Percentiles rank a stretch among this genome's conserved stretches.
Evolutionary conservation across 2,888 invertebrate genomes (phyloP).

Genomic region (Anarsia innoxiella): DNA sequence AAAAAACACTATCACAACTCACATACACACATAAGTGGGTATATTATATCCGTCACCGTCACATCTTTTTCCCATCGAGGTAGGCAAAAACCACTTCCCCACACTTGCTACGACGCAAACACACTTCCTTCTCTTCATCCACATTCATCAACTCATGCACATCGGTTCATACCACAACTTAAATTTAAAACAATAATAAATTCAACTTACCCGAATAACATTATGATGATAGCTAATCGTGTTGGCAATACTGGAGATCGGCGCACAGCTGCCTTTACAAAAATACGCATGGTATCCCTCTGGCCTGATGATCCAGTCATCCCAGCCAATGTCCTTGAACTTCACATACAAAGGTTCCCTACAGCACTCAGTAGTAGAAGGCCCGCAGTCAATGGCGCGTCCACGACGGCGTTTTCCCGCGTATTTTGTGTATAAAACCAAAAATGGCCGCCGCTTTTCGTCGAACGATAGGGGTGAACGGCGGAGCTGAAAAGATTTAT

Average conservation of each 20-base stretch:
- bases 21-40: no score
- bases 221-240: slow-evolving; percentile 78
- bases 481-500: slow-evolving; percentile 64
- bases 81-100: no score
- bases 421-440: slow-evolving; percentile 86
- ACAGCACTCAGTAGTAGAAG: slow-evolving; percentile 83
- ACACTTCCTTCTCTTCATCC: no score
- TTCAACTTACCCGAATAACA: slow-evolving; percentile 81
- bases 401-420: slow-evolving; percentile 78
- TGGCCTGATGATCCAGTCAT: slow-evolving; percentile 90
- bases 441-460: slow-evolving; percentile 82
- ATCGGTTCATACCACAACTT: no score
- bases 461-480: slow-evolving; percentile 81
- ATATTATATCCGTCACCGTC: no score
- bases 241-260: slow-evolving; percentile 81
- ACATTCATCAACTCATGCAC: no score
- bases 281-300: slow-evolving; percentile 90
- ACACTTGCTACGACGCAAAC: no score
- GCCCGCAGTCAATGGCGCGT: slow-evolving; percentile 80
- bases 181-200: background rate
- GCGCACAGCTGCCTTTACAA: slow-evolving; percentile 87
- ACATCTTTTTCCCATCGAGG: no score
- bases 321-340: slow-evolving; percentile 91
- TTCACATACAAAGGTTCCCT: slow-evolving; percentile 87
- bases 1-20: no score